Evolutionary conservation across 1,140 invertebrate species (phyloP).

Genomic region (Sweltsa coloradensis): DNA sequence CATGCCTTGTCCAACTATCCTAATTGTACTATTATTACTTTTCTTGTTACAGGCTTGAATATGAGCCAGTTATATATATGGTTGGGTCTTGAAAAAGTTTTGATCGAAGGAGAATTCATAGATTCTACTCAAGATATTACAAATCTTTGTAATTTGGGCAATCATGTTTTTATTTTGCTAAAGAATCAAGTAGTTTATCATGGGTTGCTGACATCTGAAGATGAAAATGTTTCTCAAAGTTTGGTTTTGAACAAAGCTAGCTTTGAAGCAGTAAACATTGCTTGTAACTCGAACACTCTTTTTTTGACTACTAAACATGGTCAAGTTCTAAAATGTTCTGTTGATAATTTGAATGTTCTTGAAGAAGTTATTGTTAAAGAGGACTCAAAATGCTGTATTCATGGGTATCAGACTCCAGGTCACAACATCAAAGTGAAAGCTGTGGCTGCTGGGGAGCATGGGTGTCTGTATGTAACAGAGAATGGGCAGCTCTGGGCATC

Average conservation of each 20-base stretch:
- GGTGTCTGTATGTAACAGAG: constrained; percentile 49
- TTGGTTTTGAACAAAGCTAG: constrained; percentile 20
- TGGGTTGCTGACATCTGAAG: constrained; percentile 20
- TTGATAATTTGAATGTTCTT: constrained; percentile 35
- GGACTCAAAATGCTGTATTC: constrained; percentile 44
- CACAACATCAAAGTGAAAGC: constrained; percentile 46
- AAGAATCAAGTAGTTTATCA: constrained; percentile 26
- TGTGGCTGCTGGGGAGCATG: constrained; percentile 43
- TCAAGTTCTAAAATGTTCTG: constrained; percentile 40
- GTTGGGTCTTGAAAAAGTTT: constrained; percentile 26
- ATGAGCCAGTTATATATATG: constrained; percentile 25
- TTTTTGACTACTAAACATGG: constrained; percentile 48
- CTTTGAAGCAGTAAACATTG: constrained; percentile 43
- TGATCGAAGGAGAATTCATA: constrained; percentile 24
- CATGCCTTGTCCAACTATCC: background rate
- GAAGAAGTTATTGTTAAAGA: constrained; percentile 49
- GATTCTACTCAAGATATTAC: constrained; percentile 15
- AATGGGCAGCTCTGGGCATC: constrained; percentile 60
- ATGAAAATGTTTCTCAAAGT: constrained; percentile 7
- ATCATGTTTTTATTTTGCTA: constrained; percentile 28
- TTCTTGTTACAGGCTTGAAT: background rate
- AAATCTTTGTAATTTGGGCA: constrained; percentile 25
- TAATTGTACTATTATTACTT: background rate
- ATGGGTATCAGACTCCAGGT: constrained; percentile 46
- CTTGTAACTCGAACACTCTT: constrained; percentile 40